Evolutionary conservation across 2,888 invertebrate species (phyloP).

Genomic region (Tachystola acroxantha): DNA sequence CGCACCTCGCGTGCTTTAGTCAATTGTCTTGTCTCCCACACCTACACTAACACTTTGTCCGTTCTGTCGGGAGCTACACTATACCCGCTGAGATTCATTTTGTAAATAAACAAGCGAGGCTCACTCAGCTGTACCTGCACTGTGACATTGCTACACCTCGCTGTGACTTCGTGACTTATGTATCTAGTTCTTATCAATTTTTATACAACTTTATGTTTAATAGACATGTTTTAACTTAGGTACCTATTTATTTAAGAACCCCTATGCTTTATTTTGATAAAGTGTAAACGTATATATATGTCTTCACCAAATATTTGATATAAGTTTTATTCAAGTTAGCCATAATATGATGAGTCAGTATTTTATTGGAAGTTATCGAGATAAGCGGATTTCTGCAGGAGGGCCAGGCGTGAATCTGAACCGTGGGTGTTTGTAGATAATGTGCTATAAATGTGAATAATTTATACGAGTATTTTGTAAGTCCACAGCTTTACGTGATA

Average conservation of each 20-base stretch:
- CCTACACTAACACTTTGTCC: conserved; percentile 29
- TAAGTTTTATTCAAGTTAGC: conserved; percentile 74
- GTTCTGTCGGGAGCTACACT: conserved; percentile 28
- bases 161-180: conserved; percentile 32
- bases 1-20: conserved; percentile 46
- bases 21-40: conserved; percentile 73
- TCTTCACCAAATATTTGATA: conserved; percentile 77
- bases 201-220: conserved; percentile 69
- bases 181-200: conserved; percentile 57
- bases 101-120: conserved; percentile 43
- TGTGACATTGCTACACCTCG: conserved; percentile 4
- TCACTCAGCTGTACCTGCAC: too few relatives aligned
- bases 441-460: conserved; percentile 78
- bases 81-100: conserved; percentile 32
- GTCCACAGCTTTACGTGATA: conserved; percentile 76
- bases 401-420: conserved; percentile 61
- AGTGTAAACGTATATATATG: conserved; percentile 48
- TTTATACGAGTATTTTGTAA: conserved; percentile 78
- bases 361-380: conserved; percentile 65
- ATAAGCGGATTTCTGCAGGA: conserved; percentile 61
- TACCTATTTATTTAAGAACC: conserved; percentile 55
- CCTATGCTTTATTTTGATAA: conserved; percentile 57
- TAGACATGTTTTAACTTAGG: conserved; percentile 60
- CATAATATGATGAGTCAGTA: conserved; percentile 77
- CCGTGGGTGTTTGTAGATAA: conserved; percentile 73